Percentiles rank a stretch among this genome's conserved stretches.
Evolutionary conservation across 2,888 invertebrate species (phyloP).

Genomic region (Campoplex capitator): DNA sequence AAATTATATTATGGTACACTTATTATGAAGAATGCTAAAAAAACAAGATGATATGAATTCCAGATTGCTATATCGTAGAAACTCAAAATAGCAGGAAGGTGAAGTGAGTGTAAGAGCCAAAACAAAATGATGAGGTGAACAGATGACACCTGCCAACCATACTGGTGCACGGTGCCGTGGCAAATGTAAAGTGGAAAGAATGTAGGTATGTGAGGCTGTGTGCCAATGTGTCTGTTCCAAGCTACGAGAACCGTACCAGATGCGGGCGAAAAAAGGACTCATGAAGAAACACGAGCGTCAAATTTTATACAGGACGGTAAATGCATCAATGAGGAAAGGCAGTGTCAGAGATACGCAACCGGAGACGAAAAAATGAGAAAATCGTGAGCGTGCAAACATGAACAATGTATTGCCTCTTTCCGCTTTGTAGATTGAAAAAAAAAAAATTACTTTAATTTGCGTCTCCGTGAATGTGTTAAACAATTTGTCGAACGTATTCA

Average conservation of each 20-base stretch:
- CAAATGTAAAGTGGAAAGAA: conserved; percentile 30
- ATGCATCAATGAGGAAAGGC: conserved; percentile 44
- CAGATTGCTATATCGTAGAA: background rate
- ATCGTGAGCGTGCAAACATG: conserved; percentile 8
- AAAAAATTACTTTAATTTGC: background rate
- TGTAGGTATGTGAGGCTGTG: background rate
- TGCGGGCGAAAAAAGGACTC: conserved; percentile 5
- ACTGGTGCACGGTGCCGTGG: conserved; percentile 49
- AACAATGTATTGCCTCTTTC: background rate
- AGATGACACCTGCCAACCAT: conserved; percentile 45
- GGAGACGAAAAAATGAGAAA: background rate
- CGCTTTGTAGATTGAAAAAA: background rate
- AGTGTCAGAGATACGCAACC: conserved; percentile 22
- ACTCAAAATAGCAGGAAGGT: conserved; percentile 3
- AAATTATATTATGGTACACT: background rate
- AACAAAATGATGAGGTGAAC: conserved; percentile 9
- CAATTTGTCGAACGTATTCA: background rate
- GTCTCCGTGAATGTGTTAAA: conserved; percentile 20
- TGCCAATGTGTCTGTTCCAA: background rate
- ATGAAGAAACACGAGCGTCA: background rate
- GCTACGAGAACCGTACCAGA: conserved; percentile 36
- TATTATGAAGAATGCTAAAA: background rate
- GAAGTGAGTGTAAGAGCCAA: background rate
- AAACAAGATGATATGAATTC: background rate
- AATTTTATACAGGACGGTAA: conserved; percentile 47